Percentiles rank a stretch among this genome's conserved stretches.
Conservation (phyloP, 2,797 vertebrate species). For the Leptoclinus maculatus region DNA sequence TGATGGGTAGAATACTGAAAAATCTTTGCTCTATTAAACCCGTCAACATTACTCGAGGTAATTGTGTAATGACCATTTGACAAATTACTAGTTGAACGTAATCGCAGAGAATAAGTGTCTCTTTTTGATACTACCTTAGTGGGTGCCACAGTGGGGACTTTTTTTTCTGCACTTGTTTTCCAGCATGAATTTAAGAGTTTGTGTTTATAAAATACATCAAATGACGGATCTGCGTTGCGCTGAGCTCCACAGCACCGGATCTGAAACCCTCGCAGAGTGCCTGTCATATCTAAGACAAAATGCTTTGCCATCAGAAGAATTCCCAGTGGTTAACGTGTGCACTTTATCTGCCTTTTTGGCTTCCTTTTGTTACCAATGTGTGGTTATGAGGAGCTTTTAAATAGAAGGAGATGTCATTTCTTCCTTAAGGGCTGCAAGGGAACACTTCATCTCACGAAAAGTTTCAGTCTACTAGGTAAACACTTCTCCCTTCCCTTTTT, state of each 20-base stretch:
- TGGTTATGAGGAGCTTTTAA: not conserved
- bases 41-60: not conserved
- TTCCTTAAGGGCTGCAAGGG: not conserved
- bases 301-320: conserved; percentile 12
- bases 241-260: not conserved
- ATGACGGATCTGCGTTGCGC: not conserved
- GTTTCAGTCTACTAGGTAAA: conserved; percentile 2
- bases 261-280: not conserved
- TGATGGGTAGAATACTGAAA: not conserved
- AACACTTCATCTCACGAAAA: not conserved
- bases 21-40: not conserved
- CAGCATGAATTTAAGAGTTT: not conserved
- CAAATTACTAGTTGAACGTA: not conserved
- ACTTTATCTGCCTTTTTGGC: conserved; percentile 19
- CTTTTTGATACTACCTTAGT: not conserved
- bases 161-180: not conserved
- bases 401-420: not conserved
- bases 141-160: not conserved
- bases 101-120: not conserved
- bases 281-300: conserved; percentile 5
- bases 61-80: not conserved
- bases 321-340: conserved; percentile 7
- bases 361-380: conserved; percentile 12
- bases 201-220: not conserved
- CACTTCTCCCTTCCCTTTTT: not conserved